These are phyloP conservation scores for Triplophysa yarkandensis DNA, from an alignment of 2,797 vertebrate genomes.

Conservation along the genomic window DNA sequence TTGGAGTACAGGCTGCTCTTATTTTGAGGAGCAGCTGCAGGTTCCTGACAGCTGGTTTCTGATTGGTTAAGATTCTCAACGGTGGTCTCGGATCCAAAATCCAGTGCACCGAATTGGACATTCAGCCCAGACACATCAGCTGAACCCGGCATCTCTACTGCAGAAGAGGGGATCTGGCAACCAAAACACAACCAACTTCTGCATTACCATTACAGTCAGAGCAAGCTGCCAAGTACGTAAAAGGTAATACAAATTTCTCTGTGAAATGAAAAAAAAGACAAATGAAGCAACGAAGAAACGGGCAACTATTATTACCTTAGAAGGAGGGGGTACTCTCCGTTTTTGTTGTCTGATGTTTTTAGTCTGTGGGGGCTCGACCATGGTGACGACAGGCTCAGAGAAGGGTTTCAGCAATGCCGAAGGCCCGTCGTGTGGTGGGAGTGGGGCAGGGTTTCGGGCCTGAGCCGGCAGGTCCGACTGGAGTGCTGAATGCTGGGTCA, in stretches of 20 bases:
- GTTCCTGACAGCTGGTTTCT: conserved; percentile 67
- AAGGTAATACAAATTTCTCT: no score
- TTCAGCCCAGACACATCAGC: conserved; percentile 90
- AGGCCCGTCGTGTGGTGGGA: conserved; percentile 66
- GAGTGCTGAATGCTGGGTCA: conserved; percentile 73
- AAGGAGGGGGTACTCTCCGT: conserved; percentile 85
- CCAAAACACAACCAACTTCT: not conserved
- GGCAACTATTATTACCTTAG: conserved; percentile 78
- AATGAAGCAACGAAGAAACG: no score
- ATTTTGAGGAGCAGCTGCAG: conserved; percentile 58
- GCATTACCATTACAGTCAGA: not conserved
- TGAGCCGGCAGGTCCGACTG: conserved; percentile 65
- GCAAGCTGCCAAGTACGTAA: not conserved
- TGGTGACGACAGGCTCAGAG: conserved; percentile 60
- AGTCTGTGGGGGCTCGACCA: conserved; percentile 70
- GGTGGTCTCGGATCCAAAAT: conserved; percentile 89
- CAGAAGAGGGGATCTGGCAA: conserved; percentile 88
- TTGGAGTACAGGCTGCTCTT: conserved; percentile 89
- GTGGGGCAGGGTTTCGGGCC: conserved; percentile 56
- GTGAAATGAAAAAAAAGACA: no score
- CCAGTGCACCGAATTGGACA: conserved; percentile 94
- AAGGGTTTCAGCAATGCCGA: conserved; percentile 68
- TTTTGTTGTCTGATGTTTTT: conserved; percentile 88
- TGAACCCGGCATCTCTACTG: conserved; percentile 96
- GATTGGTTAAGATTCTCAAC: conserved; percentile 81